These are phyloP conservation scores for Chrysolina americana DNA, from an alignment of 2,888 invertebrate species.

Conservation along the genomic window DNA sequence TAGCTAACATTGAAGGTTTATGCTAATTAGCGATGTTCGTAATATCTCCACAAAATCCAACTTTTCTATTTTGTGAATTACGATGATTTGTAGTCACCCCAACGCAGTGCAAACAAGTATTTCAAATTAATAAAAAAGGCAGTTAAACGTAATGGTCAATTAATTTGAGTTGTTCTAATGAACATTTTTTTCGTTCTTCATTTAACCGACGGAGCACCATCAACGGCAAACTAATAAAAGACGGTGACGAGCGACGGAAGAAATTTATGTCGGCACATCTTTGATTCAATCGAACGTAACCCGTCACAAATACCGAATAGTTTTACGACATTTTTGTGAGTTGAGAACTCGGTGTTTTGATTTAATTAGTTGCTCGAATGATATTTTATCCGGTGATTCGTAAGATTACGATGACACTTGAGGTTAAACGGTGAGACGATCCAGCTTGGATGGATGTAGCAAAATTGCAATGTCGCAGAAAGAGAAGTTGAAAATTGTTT, in stretches of 20 bases:
- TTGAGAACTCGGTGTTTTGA: conserved; percentile 29
- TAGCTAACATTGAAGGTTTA: too few species aligned
- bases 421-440: not conserved
- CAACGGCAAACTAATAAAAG: conserved; percentile 17
- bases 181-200: conserved; percentile 18
- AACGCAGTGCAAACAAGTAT: not conserved
- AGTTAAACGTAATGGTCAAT: conserved; percentile 9
- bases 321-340: conserved; percentile 29
- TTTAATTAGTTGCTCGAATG: conserved; percentile 26
- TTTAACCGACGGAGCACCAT: not conserved
- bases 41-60: not conserved
- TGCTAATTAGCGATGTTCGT: too few species aligned
- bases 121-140: conserved; percentile 2
- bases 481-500: too few species aligned
- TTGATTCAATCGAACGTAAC: conserved; percentile 18
- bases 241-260: conserved; percentile 19
- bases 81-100: not conserved
- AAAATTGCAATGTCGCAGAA: too few species aligned
- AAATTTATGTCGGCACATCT: conserved; percentile 27
- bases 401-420: not conserved
- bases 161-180: conserved; percentile 16
- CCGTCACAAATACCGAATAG: conserved; percentile 19
- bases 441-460: not conserved
- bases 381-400: conserved; percentile 21
- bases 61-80: not conserved